These are phyloP conservation scores for Natrix natrix DNA, from an alignment of 2,797 vertebrate species.

Conservation along the genomic window DNA sequence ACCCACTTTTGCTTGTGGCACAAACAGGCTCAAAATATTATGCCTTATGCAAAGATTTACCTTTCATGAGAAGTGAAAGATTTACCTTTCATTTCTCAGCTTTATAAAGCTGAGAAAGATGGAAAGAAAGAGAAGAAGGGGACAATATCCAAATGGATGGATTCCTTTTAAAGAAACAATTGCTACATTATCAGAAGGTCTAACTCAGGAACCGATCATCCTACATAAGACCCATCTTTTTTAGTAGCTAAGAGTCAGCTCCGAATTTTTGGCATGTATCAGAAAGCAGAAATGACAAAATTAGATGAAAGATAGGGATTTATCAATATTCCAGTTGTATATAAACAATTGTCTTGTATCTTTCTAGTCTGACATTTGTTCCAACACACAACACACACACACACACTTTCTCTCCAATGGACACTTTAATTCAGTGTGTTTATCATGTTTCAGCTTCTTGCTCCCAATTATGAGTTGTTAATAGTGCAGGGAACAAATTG, in stretches of 20 bases:
- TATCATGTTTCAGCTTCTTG: conserved; percentile 26
- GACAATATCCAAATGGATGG: neutral
- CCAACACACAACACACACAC: neutral
- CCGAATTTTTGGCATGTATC: neutral
- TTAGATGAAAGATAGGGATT: conserved; percentile 35
- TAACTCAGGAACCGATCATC: neutral
- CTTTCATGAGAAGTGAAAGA: neutral
- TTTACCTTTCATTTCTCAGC: too few species aligned
- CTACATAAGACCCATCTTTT: neutral
- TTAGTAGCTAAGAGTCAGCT: neutral
- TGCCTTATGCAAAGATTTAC: neutral
- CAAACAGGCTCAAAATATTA: too few species aligned
- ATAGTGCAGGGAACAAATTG: conserved; percentile 22
- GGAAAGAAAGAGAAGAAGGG: neutral
- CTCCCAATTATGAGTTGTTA: conserved; percentile 20
- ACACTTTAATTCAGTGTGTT: conserved; percentile 19
- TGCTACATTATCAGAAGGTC: neutral
- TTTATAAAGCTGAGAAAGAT: neutral
- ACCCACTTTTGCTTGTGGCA: too few species aligned
- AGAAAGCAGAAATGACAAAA: neutral
- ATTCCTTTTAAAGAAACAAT: neutral
- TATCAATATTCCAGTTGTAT: neutral
- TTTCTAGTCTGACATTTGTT: conserved; percentile 4
- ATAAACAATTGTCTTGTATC: conserved; percentile 16
- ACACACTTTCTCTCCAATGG: neutral